Evolutionary conservation across 2,888 invertebrate genomes (phyloP).

Genomic region (Andrena hattorfiana): DNA sequence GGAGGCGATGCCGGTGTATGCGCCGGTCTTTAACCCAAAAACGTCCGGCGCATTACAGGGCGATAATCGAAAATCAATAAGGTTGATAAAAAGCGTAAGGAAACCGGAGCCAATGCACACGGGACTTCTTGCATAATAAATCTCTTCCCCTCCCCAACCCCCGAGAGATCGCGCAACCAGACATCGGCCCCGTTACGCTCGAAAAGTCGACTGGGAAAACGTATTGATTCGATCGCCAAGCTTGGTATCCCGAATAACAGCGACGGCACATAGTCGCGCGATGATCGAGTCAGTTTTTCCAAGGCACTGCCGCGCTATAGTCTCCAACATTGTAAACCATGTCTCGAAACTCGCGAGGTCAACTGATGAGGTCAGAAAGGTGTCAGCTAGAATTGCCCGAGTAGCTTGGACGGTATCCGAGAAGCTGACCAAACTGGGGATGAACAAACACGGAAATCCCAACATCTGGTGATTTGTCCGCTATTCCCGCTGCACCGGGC

Average conservation of each 20-base stretch:
- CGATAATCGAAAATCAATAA: conserved; percentile 75
- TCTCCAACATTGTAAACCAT: neutral
- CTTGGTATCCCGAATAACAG: conserved; percentile 14
- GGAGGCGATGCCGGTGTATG: conserved; percentile 12
- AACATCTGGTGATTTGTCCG: conserved; percentile 41
- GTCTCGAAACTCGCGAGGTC: neutral
- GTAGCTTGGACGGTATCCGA: neutral
- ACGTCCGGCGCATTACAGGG: conserved; percentile 69
- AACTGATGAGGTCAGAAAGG: neutral
- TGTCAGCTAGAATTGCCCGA: neutral
- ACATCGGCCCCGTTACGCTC: conserved; percentile 38
- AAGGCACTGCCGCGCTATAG: too few relatives aligned
- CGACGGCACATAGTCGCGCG: conserved; percentile 6
- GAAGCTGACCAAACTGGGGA: neutral
- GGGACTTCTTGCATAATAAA: conserved; percentile 68
- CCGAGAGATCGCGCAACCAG: conserved; percentile 32
- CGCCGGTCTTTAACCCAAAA: conserved; percentile 72
- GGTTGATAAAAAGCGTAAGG: conserved; percentile 70
- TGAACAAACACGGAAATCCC: conserved; percentile 28
- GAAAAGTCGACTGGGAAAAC: conserved; percentile 39
- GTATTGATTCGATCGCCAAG: conserved; percentile 38
- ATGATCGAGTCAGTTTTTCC: neutral
- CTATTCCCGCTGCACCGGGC: neutral
- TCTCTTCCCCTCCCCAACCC: conserved; percentile 38
- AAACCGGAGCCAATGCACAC: conserved; percentile 50